Percentiles rank a stretch among this genome's conserved stretches.
Evolutionary conservation across 2,113 vertebrate genomes (phyloP).

Genomic region (Ceyx melanurus): DNA sequence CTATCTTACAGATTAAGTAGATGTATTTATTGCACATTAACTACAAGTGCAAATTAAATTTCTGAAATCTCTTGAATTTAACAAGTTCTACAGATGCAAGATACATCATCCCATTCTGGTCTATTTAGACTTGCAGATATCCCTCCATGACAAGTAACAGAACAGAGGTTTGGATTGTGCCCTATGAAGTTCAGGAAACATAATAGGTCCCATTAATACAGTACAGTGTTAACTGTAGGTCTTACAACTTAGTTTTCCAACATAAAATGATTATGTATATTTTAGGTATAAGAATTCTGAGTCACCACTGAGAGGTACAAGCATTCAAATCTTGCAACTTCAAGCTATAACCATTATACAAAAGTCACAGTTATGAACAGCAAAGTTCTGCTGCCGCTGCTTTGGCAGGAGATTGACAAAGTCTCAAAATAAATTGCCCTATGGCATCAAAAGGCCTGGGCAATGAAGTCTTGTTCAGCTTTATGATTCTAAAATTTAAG

Average conservation of each 20-base stretch:
- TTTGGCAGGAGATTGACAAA: not conserved
- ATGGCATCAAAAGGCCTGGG: not conserved
- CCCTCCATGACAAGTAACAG: not conserved
- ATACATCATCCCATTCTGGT: accelerated
- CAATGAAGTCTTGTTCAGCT: not conserved
- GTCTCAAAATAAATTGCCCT: not conserved
- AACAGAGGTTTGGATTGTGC: not conserved
- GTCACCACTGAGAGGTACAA: not conserved
- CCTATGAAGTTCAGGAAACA: not conserved
- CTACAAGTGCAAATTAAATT: not conserved
- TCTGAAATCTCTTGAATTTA: not conserved
- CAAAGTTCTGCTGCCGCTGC: not conserved
- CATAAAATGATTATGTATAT: not conserved
- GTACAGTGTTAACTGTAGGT: not conserved
- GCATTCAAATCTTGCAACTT: not conserved
- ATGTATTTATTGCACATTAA: not conserved
- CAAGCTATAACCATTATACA: not conserved
- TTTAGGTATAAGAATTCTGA: not conserved
- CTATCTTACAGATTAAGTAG: not conserved
- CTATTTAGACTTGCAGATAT: not conserved
- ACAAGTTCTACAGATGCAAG: accelerated
- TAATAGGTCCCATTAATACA: not conserved
- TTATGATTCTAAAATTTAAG: not conserved
- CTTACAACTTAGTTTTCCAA: not conserved
- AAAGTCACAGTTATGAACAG: not conserved